These are phyloP conservation scores for Trachythela sp. DNA, from an alignment of 64 coral and sea anemone species.

Conservation along the genomic window DNA sequence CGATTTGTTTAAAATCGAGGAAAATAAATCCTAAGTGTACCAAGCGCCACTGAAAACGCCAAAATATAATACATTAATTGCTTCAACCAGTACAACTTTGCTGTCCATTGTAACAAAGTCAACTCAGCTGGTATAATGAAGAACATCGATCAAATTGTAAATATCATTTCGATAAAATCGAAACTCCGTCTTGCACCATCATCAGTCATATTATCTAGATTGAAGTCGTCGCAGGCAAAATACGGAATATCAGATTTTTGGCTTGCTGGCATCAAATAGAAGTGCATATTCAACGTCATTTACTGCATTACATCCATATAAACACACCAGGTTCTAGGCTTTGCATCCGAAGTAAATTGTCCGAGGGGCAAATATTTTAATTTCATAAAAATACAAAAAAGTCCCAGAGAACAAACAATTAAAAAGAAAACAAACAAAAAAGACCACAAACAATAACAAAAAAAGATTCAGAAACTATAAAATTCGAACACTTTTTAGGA, in stretches of 20 bases:
- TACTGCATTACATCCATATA: constrained; percentile 21
- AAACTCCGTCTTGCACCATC: constrained; percentile 35
- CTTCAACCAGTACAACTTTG: constrained; percentile 16
- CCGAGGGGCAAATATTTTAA: too few species aligned
- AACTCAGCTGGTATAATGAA: constrained; percentile 24
- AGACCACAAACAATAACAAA: too few species aligned
- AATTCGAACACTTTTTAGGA: too few species aligned
- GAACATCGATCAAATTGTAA: not conserved
- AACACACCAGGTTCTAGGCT: not conserved
- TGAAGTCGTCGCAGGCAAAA: not conserved
- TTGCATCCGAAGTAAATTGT: not conserved
- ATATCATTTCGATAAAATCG: constrained; percentile 36
- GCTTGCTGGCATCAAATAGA: constrained; percentile 34
- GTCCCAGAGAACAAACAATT: too few species aligned
- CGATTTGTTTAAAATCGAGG: not conserved
- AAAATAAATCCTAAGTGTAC: too few species aligned
- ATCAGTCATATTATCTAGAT: constrained; percentile 39
- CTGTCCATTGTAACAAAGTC: constrained; percentile 10
- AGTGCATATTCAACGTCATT: constrained; percentile 29
- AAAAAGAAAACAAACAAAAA: too few species aligned
- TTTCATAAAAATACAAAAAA: too few species aligned
- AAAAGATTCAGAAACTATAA: too few species aligned
- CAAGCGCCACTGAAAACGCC: constrained; percentile 4
- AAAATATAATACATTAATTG: constrained; percentile 26
- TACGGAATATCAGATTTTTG: constrained; percentile 32